Conservation (phyloP, 2,797 vertebrate species). For the Gastrophryne carolinensis region DNA sequence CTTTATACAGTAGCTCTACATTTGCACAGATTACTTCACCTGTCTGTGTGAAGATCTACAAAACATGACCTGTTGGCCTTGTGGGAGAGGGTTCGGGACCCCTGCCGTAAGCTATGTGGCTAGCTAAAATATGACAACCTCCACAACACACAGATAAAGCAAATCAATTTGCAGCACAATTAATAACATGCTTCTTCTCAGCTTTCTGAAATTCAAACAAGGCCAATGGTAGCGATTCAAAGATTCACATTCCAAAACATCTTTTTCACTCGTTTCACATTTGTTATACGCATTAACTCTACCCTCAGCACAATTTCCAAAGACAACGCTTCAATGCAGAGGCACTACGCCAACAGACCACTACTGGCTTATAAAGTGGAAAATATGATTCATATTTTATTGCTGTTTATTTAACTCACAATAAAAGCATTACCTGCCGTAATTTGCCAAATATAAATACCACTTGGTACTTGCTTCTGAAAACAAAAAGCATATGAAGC, state of each 20-base stretch:
- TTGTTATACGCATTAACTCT: conserved; percentile 28
- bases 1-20: too few species aligned
- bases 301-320: conserved; percentile 15
- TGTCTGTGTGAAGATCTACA: too few species aligned
- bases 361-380: conserved; percentile 13
- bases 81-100: too few species aligned
- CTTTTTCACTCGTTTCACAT: conserved; percentile 27
- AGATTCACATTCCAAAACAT: conserved; percentile 2
- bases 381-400: conserved; percentile 27
- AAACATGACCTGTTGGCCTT: too few species aligned
- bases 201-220: neutral
- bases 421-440: neutral
- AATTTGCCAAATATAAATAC: neutral
- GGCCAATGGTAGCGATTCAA: neutral
- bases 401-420: conserved; percentile 9
- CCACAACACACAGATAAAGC: neutral
- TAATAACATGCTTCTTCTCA: neutral
- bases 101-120: too few species aligned
- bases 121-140: too few species aligned
- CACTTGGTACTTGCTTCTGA: neutral
- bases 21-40: too few species aligned
- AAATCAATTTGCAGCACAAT: neutral
- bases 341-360: neutral
- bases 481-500: neutral
- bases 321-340: conserved; percentile 4